phyloP scores from a whole-genome alignment of 1,140 invertebrate species.

The Oryzaephilus surinamensis region DNA sequence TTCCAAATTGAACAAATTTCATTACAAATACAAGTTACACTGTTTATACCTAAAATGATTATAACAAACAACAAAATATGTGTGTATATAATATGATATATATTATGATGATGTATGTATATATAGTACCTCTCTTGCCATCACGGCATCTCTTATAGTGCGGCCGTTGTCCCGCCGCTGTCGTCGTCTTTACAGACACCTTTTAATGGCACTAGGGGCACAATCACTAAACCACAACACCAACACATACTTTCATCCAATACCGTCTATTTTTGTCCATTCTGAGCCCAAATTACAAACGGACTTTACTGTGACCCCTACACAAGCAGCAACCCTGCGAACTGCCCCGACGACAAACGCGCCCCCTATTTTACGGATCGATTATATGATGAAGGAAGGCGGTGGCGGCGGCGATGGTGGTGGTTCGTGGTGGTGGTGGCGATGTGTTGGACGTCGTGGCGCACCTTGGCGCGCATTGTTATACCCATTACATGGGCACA shows the following conservation, averaged over 20 bases:
- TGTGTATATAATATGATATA: no score
- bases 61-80: background rate
- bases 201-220: conserved; percentile 19
- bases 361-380: conserved; percentile 32
- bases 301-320: conserved; percentile 27
- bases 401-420: background rate
- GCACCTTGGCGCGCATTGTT: no score
- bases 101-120: no score
- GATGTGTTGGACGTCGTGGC: background rate
- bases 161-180: conserved; percentile 27
- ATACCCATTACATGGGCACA: no score
- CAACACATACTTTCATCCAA: conserved; percentile 14
- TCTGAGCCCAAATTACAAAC: conserved; percentile 29
- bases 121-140: conserved; percentile 47
- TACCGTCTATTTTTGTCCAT: conserved; percentile 33
- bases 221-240: conserved; percentile 24
- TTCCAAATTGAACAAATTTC: no score
- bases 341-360: conserved; percentile 28
- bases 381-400: conserved; percentile 13
- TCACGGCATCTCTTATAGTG: conserved; percentile 44
- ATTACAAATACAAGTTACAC: no score
- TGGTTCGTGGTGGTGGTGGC: background rate
- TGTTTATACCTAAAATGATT: background rate
- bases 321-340: conserved; percentile 32
- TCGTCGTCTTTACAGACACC: conserved; percentile 19